Conservation (phyloP, 2,797 vertebrate species). For the Semaprochilodus insignis region DNA sequence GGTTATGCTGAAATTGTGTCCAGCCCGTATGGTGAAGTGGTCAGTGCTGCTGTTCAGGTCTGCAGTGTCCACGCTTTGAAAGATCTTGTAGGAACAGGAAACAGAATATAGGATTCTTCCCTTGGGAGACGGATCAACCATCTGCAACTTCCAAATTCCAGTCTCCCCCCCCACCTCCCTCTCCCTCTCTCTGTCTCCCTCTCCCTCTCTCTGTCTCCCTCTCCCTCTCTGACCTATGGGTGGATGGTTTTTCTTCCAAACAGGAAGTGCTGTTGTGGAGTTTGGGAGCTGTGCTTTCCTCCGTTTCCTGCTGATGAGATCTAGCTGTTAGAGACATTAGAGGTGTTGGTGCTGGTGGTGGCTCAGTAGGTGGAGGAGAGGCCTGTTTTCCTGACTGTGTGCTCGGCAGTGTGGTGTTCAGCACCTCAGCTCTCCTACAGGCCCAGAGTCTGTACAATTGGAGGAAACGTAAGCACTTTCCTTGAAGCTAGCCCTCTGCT, state of each 20-base stretch:
- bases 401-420: not conserved
- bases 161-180: too few species aligned
- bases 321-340: not conserved
- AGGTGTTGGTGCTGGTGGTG: not conserved
- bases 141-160: not conserved
- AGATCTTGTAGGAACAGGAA: too few species aligned
- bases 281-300: slow-evolving; percentile 18
- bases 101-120: too few species aligned
- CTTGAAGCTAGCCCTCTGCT: not conserved
- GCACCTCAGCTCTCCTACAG: not conserved
- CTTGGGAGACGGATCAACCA: not conserved
- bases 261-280: slow-evolving; percentile 65
- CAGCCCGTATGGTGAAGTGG: too few species aligned
- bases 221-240: not conserved
- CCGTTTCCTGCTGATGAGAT: slow-evolving; percentile 62
- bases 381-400: not conserved
- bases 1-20: too few species aligned
- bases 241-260: slow-evolving; percentile 59
- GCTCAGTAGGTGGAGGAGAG: not conserved
- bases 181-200: too few species aligned
- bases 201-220: not conserved
- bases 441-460: not conserved
- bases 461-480: not conserved
- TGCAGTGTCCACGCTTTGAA: too few species aligned
- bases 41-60: too few species aligned